Evolutionary conservation across 2,888 invertebrate species (phyloP), one percentile per base, ranked within the genome.

Genomic region (Trissolcus japonicus): DNA sequence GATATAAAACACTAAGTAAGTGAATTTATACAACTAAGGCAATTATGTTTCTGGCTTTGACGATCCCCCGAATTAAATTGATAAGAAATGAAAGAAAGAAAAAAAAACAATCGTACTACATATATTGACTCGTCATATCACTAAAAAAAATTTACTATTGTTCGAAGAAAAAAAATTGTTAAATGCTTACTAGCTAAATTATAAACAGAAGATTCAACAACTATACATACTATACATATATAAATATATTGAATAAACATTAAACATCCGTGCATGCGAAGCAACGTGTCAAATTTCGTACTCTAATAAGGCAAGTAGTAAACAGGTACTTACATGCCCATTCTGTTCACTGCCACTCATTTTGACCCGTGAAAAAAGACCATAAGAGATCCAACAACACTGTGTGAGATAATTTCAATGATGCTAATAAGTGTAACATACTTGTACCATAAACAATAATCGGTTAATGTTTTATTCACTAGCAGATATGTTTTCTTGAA

Each of bases 121-220:
- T 19, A 51, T 88, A 87, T 86, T 87, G 86, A 85, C 81, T 85
- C 82, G 82, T 86, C 87, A 87, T 87, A 87, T 87, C 87, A 87
- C 82, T 83, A 82, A 81, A 82, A 80, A 76, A 83, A 51, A 82
- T 78, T 78, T 81, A 82, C 56, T 67, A 85, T 83, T 82, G 79
- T 84, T 83, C 76, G 79, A 83, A 80, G 78, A 78, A 82, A 83
- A 81, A 35, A 35, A 11, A 84, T 86, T 87, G 87, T 87, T 88
- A 87, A 73, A 66, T 85, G 86, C 85, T 86, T 86, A 84, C 86
- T 87, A 86, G 86, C 83, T 84, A 82, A 86, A 84, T 81, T 81
- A 82, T 81, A 85, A 25, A 66, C 66, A 73, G 71, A 78, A 72
- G 74, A 78, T 72, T 78, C 76, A 77, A 77, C 69, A 73, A 81